A percentile compares a stretch with the other conserved stretches of the same genome.
Evolutionary conservation across 2,888 invertebrate species (phyloP).

Genomic region (Neoascia interrupta): DNA sequence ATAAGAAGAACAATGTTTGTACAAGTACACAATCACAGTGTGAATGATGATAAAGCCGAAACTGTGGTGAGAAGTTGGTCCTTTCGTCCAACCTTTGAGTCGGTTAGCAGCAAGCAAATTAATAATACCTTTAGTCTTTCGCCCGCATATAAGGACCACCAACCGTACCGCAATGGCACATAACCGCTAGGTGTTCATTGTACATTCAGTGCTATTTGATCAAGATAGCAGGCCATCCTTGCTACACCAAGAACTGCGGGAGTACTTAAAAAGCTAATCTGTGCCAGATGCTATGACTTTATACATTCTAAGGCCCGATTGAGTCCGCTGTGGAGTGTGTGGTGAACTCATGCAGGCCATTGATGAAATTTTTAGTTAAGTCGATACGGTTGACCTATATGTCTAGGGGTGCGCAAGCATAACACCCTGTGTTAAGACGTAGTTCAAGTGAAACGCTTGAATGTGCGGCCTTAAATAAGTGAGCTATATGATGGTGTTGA

Average conservation of each 20-base stretch:
- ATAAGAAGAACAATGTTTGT: slow-evolving; percentile 22
- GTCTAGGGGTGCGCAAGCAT: too few relatives aligned
- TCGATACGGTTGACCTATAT: background rate
- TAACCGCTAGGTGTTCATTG: too few relatives aligned
- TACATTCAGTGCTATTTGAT: slow-evolving; percentile 39
- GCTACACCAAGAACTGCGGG: background rate
- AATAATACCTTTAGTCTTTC: slow-evolving; percentile 15
- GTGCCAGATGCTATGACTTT: slow-evolving; percentile 9
- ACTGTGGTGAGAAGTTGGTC: slow-evolving; percentile 39
- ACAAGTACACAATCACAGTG: too few relatives aligned
- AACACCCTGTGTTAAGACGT: too few relatives aligned
- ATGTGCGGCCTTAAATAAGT: too few relatives aligned
- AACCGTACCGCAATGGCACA: too few relatives aligned
- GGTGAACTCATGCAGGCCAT: background rate
- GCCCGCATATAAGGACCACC: slow-evolving; percentile 8
- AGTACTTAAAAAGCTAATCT: slow-evolving; percentile 24
- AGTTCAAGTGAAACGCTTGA: too few relatives aligned
- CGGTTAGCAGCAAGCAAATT: slow-evolving; percentile 2
- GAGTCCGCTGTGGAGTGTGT: background rate
- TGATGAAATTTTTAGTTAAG: slow-evolving; percentile 6
- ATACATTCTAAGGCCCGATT: too few relatives aligned
- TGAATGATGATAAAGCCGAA: slow-evolving; percentile 31
- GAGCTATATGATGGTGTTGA: too few relatives aligned
- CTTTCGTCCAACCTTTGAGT: too few relatives aligned
- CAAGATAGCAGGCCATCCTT: slow-evolving; percentile 18